phyloP scores from a whole-genome alignment of 2,113 vertebrate species.

The Rhinoderma darwinii region DNA sequence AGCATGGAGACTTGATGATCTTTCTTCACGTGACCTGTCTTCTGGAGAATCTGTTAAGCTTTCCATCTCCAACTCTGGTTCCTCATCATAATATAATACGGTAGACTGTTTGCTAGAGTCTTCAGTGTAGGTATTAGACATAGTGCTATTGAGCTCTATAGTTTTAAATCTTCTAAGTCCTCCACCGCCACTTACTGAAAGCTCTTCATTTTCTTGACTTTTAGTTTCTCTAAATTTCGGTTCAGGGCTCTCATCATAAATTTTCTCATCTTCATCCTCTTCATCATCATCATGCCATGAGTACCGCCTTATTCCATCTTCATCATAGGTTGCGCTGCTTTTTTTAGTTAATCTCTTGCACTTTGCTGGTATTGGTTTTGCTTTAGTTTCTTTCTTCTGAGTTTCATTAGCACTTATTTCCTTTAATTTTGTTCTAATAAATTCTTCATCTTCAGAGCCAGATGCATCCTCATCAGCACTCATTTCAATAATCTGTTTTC shows the following conservation, averaged over 20 bases:
- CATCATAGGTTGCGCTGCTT: slow-evolving; percentile 80
- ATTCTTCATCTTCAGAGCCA: slow-evolving; percentile 85
- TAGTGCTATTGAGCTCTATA: slow-evolving; percentile 87
- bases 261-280: slow-evolving; percentile 69
- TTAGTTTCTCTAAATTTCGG: slow-evolving; percentile 80
- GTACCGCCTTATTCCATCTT: slow-evolving; percentile 80
- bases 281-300: slow-evolving; percentile 78
- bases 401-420: slow-evolving; percentile 70
- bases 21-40: slow-evolving; percentile 93
- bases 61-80: slow-evolving; percentile 92
- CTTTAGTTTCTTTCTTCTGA: slow-evolving; percentile 73
- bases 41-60: slow-evolving; percentile 94
- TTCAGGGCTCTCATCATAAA: slow-evolving; percentile 78
- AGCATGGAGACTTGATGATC: slow-evolving; percentile 91
- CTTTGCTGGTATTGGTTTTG: slow-evolving; percentile 71
- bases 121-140: slow-evolving; percentile 74
- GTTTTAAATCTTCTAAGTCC: slow-evolving; percentile 83
- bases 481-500: slow-evolving; percentile 92
- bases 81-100: slow-evolving; percentile 82
- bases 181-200: slow-evolving; percentile 71
- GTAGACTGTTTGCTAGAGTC: slow-evolving; percentile 76
- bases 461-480: slow-evolving; percentile 86
- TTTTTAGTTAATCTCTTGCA: slow-evolving; percentile 72
- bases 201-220: slow-evolving; percentile 81
- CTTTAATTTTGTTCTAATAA: slow-evolving; percentile 78